A percentile compares a stretch with the other conserved stretches of the same genome.
phyloP scores from a whole-genome alignment of 2,797 vertebrate species.

The Tangara arthus region DNA sequence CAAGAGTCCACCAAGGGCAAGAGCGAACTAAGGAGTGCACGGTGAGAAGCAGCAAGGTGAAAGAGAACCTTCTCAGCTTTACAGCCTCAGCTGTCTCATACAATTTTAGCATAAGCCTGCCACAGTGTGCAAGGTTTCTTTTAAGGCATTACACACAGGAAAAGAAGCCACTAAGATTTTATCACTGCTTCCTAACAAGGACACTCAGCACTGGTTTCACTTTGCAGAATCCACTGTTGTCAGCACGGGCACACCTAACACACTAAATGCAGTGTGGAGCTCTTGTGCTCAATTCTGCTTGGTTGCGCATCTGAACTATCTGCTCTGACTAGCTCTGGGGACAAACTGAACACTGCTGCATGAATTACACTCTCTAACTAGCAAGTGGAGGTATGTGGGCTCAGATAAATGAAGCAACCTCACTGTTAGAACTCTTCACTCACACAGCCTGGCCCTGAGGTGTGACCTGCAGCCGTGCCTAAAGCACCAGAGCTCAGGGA shows the following conservation, averaged over 20 bases:
- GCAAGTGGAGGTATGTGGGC: neutral
- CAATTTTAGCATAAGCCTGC: neutral
- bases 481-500: rapidly evolving
- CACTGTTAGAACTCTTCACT: neutral
- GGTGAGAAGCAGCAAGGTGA: neutral
- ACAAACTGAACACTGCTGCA: neutral
- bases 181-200: neutral
- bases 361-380: neutral
- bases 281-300: neutral
- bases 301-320: neutral
- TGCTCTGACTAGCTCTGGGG: neutral
- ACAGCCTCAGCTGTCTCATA: neutral
- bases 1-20: neutral
- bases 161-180: neutral
- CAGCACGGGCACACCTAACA: rapidly evolving
- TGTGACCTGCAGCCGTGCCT: neutral
- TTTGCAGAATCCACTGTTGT: neutral
- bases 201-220: neutral
- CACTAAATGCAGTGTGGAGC: neutral
- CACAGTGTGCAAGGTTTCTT: neutral
- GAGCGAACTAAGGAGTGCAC: neutral
- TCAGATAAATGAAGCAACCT: neutral
- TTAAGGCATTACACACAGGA: neutral
- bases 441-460: neutral
- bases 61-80: neutral